phyloP scores from a whole-genome alignment of 2,113 vertebrate species.

The Crotalus viridis region DNA sequence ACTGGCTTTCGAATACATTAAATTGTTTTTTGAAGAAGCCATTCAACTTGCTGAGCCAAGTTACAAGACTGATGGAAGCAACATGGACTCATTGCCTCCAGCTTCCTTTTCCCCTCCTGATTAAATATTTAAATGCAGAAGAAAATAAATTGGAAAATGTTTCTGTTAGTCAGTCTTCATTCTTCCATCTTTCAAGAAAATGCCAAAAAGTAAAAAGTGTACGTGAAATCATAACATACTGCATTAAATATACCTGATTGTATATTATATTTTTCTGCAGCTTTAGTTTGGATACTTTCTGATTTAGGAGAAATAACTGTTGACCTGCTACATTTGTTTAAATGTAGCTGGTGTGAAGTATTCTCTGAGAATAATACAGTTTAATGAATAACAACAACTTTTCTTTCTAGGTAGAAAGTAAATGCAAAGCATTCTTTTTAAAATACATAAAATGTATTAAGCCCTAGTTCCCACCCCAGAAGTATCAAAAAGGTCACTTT shows the following conservation, averaged over 20 bases:
- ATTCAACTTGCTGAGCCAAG: background rate
- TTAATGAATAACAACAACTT: slow-evolving; percentile 8
- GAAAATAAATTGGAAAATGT: background rate
- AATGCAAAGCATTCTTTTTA: background rate
- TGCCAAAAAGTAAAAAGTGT: background rate
- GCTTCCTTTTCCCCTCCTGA: background rate
- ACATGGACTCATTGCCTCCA: background rate
- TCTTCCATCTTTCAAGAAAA: background rate
- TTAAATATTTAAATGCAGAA: background rate
- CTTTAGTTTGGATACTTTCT: background rate
- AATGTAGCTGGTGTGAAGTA: background rate
- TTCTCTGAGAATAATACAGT: background rate
- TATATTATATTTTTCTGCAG: background rate
- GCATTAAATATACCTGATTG: background rate
- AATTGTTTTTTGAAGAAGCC: background rate
- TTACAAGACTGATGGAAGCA: background rate
- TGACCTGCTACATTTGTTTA: background rate
- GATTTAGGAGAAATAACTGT: background rate
- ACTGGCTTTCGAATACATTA: background rate
- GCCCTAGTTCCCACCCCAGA: slow-evolving; percentile 10
- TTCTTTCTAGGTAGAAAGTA: background rate
- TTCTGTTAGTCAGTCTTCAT: background rate
- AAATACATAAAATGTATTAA: background rate
- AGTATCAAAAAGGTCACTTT: slow-evolving; percentile 36
- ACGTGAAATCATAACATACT: background rate